A percentile compares a stretch with the other conserved stretches of the same genome.
Evolutionary conservation across 1,140 invertebrate genomes (phyloP).

Genomic region (Cydia splendana): DNA sequence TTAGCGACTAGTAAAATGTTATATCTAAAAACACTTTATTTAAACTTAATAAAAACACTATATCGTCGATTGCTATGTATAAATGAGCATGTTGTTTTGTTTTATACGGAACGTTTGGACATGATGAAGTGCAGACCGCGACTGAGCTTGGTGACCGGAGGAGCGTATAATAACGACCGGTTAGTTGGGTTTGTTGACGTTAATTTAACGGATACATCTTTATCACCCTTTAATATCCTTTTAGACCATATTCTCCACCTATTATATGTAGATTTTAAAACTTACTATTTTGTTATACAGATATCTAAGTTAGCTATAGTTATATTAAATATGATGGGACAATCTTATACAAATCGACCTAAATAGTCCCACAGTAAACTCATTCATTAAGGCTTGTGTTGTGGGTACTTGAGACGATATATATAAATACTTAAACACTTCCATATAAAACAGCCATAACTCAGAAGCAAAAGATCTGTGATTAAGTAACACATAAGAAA

Average conservation of each 20-base stretch:
- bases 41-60: conserved; percentile 13
- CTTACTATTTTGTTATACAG: too few relatives aligned
- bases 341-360: too few relatives aligned
- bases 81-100: conserved; percentile 33
- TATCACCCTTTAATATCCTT: background rate
- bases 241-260: background rate
- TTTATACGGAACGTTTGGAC: conserved; percentile 30
- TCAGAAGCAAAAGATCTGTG: too few relatives aligned
- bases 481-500: too few relatives aligned
- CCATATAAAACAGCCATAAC: too few relatives aligned
- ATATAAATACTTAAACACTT: too few relatives aligned
- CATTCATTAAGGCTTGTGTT: too few relatives aligned
- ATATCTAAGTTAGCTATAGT: too few relatives aligned
- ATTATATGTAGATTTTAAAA: too few relatives aligned
- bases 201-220: background rate
- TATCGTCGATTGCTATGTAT: background rate
- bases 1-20: background rate
- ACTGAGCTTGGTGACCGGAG: conserved; percentile 34
- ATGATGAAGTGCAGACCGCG: conserved; percentile 24
- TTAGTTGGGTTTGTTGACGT: background rate
- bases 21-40: background rate
- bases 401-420: too few relatives aligned
- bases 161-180: conserved; percentile 13
- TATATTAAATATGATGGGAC: too few relatives aligned
- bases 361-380: too few relatives aligned